A percentile compares a stretch with the other conserved stretches of the same genome.
These are phyloP conservation scores for Eristalinus sepulchralis DNA, from an alignment of 2,888 invertebrate species.

Conservation along the genomic window DNA sequence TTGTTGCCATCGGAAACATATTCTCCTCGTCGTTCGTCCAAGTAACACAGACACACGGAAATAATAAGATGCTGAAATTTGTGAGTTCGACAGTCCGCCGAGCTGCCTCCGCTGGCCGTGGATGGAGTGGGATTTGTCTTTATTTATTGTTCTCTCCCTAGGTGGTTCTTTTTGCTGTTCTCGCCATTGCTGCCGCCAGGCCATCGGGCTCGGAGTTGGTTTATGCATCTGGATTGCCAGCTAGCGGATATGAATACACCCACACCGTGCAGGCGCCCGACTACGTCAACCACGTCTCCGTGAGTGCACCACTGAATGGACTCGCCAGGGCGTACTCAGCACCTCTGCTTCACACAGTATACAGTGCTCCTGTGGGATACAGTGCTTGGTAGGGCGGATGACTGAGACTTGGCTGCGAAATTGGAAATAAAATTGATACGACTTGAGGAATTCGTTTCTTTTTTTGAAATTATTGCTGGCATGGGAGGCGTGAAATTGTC, in stretches of 20 bases:
- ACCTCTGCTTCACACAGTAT: slow-evolving; percentile 64
- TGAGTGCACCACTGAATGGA: slow-evolving; percentile 78
- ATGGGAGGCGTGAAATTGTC: too few relatives aligned
- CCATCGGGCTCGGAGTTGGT: slow-evolving; percentile 58
- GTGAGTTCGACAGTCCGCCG: slow-evolving; percentile 48
- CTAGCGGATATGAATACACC: slow-evolving; percentile 73
- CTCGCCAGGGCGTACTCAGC: slow-evolving; percentile 63
- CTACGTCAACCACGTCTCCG: slow-evolving; percentile 78
- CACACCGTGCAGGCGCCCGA: slow-evolving; percentile 73
- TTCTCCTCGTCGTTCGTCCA: slow-evolving; percentile 55
- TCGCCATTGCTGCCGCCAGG: slow-evolving; percentile 70
- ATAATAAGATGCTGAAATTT: slow-evolving; percentile 71
- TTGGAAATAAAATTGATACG: slow-evolving; percentile 29
- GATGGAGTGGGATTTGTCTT: background rate
- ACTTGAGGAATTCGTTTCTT: slow-evolving; percentile 4
- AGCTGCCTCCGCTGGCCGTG: too few relatives aligned
- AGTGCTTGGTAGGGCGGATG: slow-evolving; percentile 60
- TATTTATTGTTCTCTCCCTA: slow-evolving; percentile 48
- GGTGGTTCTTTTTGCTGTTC: slow-evolving; percentile 74
- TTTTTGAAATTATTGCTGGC: too few relatives aligned
- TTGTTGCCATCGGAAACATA: slow-evolving; percentile 43
- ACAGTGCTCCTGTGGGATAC: slow-evolving; percentile 64
- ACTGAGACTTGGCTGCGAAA: slow-evolving; percentile 44
- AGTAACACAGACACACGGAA: slow-evolving; percentile 62
- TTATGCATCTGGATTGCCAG: slow-evolving; percentile 62